phyloP scores from a whole-genome alignment of 2,113 vertebrate species.

The Antechinus stuartii region DNA sequence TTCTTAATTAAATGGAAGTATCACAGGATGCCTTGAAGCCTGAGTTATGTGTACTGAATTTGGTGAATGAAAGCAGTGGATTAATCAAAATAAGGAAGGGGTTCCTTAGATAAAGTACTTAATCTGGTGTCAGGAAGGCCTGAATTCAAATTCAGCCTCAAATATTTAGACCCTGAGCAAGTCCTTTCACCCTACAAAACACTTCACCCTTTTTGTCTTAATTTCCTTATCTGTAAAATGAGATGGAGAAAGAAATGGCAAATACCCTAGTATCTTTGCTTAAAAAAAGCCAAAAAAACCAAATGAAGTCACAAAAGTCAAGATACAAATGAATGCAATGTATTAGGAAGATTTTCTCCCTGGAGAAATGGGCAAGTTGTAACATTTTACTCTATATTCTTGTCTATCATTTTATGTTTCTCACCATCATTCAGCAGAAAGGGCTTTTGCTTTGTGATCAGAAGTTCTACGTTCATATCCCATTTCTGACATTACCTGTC shows the following conservation, averaged over 20 bases:
- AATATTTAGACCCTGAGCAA: background rate
- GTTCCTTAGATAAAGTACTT: background rate
- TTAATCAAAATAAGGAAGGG: accelerated
- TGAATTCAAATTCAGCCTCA: background rate
- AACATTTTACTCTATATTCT: background rate
- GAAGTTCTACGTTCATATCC: background rate
- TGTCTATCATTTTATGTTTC: background rate
- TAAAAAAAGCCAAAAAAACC: background rate
- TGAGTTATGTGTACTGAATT: background rate
- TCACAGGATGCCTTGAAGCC: background rate
- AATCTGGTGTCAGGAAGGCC: too few species aligned
- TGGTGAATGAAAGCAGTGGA: background rate
- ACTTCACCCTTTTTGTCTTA: background rate
- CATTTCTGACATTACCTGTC: background rate
- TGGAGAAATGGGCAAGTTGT: background rate
- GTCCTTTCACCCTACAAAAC: background rate
- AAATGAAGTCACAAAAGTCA: background rate
- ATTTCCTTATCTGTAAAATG: background rate
- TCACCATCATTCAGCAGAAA: background rate
- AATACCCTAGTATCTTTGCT: background rate
- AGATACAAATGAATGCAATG: background rate
- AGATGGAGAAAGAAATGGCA: background rate
- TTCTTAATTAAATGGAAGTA: background rate
- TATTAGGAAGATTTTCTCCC: background rate
- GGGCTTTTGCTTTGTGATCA: background rate